Base-by-base conservation (phyloP, 2,113 vertebrate genomes). In the Corynorhinus townsendii region DNA sequence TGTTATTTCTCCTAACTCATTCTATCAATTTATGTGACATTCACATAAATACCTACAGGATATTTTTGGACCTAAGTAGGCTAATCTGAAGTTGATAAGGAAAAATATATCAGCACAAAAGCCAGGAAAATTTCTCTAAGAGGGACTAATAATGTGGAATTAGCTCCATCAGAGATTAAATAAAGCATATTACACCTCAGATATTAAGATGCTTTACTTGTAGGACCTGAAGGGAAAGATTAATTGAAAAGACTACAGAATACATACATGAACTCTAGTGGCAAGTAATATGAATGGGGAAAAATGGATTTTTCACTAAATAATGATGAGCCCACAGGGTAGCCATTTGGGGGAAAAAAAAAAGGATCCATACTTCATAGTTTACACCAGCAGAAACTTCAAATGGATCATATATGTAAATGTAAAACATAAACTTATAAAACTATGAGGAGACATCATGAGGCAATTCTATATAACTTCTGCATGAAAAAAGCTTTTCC, bases 271-370 rank as follows among this genome's bases (percentile, higher is more conserved):
- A 71, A 75, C 86, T 83, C 38, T 64, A 83, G 75, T 86, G 56
- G 7, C 33, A 85, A 86, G 7, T 76, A 86, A 40, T 86, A 43
- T 83, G 16, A 52, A 17, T 91, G 85, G 71, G 59, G 11, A 16
- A 83, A 91, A 93, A 38, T 68, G 7, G 30, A 52, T 33, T 95
- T 97, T 95, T 85, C 64, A 91, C 12, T 68, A 95, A 95, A 79
- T 71, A 80, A 75, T 92, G 38, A 84, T 56, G 33, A 95, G 16
- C 56, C 81, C 81, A 56, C 52, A 49, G 24, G 47, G n/a, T 86
- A 88, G 56, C 24, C 77, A 54, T 93, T 73, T 95, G 77, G 66
- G 35, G 30, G 52, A 80, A 59, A 43, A 71, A 84, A 68, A 90
- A 92, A 35, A 82, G 16, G 66, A 62, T 91, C 49, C 33, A 83